These are phyloP conservation scores for Chelonus formosanus DNA, from an alignment of 2,888 invertebrate genomes.

Conservation along the genomic window DNA sequence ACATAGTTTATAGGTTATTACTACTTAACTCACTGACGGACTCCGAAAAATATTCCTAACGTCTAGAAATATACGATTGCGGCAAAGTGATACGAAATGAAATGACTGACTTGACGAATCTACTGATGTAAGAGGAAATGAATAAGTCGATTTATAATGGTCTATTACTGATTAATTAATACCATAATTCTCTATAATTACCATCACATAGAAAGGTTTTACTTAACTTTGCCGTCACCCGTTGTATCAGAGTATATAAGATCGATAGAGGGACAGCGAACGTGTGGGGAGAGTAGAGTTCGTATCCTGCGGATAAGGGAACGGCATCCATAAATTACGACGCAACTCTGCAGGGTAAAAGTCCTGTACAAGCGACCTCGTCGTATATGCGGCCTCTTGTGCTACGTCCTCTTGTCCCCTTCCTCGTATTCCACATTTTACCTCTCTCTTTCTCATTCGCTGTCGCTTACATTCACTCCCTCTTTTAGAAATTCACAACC, in stretches of 20 bases:
- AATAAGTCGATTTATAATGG: too few relatives aligned
- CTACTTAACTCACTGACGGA: too few relatives aligned
- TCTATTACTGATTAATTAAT: too few relatives aligned
- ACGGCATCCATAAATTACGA: constrained; percentile 65
- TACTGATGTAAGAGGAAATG: too few relatives aligned
- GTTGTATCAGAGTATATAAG: constrained; percentile 59
- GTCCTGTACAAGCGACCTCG: constrained; percentile 62
- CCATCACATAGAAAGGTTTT: too few relatives aligned
- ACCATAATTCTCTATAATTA: too few relatives aligned
- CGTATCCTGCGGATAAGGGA: constrained; percentile 65
- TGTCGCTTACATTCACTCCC: constrained; percentile 32
- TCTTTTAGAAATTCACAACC: constrained; percentile 2
- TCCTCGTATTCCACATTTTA: constrained; percentile 34
- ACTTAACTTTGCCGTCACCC: constrained; percentile 46
- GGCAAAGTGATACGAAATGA: too few relatives aligned
- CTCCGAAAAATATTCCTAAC: too few relatives aligned
- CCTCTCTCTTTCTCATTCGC: constrained; percentile 37
- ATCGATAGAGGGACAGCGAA: constrained; percentile 64
- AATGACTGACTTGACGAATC: too few relatives aligned
- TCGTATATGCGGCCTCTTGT: constrained; percentile 48
- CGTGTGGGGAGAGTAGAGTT: constrained; percentile 57
- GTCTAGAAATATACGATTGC: too few relatives aligned
- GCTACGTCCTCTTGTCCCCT: constrained; percentile 22
- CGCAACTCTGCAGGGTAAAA: constrained; percentile 64
- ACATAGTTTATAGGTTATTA: too few relatives aligned